A percentile compares a stretch with the other conserved stretches of the same genome.
Conservation (phyloP, 1,140 invertebrate species). For the Ruditapes philippinarum region DNA sequence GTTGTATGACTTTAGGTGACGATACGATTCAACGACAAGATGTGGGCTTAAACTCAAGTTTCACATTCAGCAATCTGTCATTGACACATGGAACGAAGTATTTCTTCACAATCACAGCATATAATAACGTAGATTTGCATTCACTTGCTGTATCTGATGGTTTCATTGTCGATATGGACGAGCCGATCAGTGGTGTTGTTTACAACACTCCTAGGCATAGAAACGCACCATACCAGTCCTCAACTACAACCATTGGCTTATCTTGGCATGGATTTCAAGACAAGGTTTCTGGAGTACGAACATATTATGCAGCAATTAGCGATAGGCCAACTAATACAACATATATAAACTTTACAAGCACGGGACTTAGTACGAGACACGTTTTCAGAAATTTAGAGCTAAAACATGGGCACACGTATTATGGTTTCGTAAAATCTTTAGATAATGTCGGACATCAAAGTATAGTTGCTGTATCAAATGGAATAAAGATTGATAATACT, state of each 20-base stretch:
- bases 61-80: neutral
- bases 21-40: constrained; percentile 30
- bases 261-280: constrained; percentile 73
- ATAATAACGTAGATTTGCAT: constrained; percentile 60
- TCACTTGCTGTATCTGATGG: constrained; percentile 64
- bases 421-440: constrained; percentile 52
- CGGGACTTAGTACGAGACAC: neutral
- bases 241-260: constrained; percentile 33
- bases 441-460: constrained; percentile 66
- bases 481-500: constrained; percentile 61
- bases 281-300: constrained; percentile 48
- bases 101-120: constrained; percentile 67
- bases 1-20: constrained; percentile 68
- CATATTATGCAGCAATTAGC: constrained; percentile 56
- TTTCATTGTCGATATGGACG: constrained; percentile 58
- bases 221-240: constrained; percentile 49
- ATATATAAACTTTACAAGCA: neutral
- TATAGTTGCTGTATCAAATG: neutral
- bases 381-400: constrained; percentile 34
- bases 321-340: neutral
- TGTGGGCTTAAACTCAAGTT: constrained; percentile 41
- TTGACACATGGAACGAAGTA: constrained; percentile 63
- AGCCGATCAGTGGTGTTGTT: constrained; percentile 65
- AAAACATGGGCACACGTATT: constrained; percentile 51
- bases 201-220: constrained; percentile 47